phyloP scores from a whole-genome alignment of 2,797 vertebrate genomes.

The Oreochromis mossambicus region DNA sequence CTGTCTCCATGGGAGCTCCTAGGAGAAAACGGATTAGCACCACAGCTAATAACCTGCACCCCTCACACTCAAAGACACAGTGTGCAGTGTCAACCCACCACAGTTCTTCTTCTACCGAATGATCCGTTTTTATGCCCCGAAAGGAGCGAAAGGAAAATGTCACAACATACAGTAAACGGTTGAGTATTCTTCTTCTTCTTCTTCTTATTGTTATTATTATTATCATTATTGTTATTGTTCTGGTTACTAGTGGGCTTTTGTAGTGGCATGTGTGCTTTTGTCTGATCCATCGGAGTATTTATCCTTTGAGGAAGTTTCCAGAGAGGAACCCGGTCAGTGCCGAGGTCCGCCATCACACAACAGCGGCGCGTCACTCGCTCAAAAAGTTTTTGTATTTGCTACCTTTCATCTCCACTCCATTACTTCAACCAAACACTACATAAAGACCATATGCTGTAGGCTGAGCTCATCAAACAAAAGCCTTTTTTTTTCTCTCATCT shows the following conservation, averaged over 20 bases:
- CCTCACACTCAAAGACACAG: constrained; percentile 36
- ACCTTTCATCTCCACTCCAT: background rate
- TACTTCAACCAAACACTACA: constrained; percentile 12
- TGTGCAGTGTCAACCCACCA: constrained; percentile 36
- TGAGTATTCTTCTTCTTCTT: constrained; percentile 29
- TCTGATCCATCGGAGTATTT: constrained; percentile 45
- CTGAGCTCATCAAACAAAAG: background rate
- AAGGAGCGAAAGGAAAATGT: constrained; percentile 35
- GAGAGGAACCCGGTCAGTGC: constrained; percentile 53
- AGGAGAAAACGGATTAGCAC: constrained; percentile 53
- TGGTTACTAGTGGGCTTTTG: constrained; percentile 66
- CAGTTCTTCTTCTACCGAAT: constrained; percentile 59
- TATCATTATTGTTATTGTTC: constrained; percentile 35
- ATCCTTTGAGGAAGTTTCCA: constrained; percentile 31
- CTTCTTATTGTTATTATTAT: constrained; percentile 23
- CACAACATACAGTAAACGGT: constrained; percentile 30
- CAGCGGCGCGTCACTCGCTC: background rate
- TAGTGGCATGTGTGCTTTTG: constrained; percentile 66
- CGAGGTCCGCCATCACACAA: constrained; percentile 52
- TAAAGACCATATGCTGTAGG: background rate
- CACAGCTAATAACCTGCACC: constrained; percentile 51
- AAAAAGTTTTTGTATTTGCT: constrained; percentile 12
- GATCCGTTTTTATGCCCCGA: constrained; percentile 62
- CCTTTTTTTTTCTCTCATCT: background rate
- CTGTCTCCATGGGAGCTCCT: constrained; percentile 51